These are phyloP conservation scores for Pollimyrus isidori DNA, from an alignment of 2,113 vertebrate species.

Conservation along the genomic window DNA sequence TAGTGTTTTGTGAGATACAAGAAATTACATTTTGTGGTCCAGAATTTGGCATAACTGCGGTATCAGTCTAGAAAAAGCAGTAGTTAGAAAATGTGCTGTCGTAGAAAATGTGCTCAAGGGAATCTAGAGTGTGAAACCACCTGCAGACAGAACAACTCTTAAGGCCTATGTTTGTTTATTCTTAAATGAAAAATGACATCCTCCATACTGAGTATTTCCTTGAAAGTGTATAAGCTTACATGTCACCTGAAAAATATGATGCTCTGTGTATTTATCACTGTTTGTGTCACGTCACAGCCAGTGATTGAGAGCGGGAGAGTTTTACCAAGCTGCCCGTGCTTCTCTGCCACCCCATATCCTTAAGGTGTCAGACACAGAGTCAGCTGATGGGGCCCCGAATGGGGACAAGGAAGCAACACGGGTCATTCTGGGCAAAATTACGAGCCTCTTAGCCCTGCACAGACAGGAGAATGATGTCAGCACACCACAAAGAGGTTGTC, in stretches of 20 bases:
- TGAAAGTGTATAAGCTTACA: not conserved
- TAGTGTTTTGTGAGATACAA: conserved; percentile 1
- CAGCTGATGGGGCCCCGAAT: not conserved
- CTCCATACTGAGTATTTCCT: not conserved
- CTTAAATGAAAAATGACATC: not conserved
- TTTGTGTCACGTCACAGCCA: not conserved
- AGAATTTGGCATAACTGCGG: not conserved
- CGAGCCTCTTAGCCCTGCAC: not conserved
- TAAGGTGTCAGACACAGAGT: not conserved
- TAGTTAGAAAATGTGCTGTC: not conserved
- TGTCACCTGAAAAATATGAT: not conserved
- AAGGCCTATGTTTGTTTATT: not conserved
- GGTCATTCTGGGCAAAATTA: not conserved
- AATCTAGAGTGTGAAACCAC: not conserved
- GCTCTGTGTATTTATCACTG: not conserved
- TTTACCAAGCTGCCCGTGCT: not conserved
- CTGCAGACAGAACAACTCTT: not conserved
- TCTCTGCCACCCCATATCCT: not conserved
- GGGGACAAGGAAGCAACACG: not conserved
- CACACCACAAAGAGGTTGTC: not conserved
- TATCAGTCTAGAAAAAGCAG: not conserved
- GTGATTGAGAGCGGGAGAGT: not conserved
- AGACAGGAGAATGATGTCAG: not conserved
- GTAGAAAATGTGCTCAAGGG: not conserved
- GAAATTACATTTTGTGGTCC: not conserved